Evolutionary conservation across 2,888 invertebrate genomes (phyloP).

Genomic region (Artemia sp.): DNA sequence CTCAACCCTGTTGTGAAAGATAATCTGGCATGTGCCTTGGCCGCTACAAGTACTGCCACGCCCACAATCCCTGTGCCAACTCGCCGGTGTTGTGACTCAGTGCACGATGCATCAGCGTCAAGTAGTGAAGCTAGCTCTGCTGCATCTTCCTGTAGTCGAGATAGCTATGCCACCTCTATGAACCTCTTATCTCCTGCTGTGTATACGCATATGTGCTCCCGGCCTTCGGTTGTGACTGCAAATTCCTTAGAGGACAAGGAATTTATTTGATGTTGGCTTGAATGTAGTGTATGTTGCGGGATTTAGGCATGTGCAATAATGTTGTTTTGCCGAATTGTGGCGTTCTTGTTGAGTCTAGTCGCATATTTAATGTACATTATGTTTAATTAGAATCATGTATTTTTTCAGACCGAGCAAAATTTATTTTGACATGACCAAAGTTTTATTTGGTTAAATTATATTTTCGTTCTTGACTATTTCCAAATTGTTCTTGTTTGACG

Average conservation of each 20-base stretch:
- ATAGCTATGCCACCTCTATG: slow-evolving; percentile 14
- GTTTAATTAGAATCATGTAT: not conserved
- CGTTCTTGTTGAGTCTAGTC: slow-evolving; percentile 11
- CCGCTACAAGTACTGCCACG: slow-evolving; percentile 16
- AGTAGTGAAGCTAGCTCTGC: slow-evolving; percentile 19
- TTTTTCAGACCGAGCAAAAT: not conserved
- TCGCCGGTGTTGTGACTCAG: slow-evolving; percentile 19
- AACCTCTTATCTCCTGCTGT: slow-evolving; percentile 16
- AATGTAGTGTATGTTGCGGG: not conserved
- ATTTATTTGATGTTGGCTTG: not conserved
- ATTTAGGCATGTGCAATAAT: slow-evolving; percentile 15
- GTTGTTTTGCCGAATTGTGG: slow-evolving; percentile 9
- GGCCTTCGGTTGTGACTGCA: slow-evolving; percentile 13
- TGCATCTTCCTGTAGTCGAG: slow-evolving; percentile 21
- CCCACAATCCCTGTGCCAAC: slow-evolving; percentile 19
- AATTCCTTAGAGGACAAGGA: not conserved
- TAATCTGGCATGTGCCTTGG: slow-evolving; percentile 1
- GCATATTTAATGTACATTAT: slow-evolving; percentile 7
- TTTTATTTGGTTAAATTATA: slow-evolving; percentile 7
- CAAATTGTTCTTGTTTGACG: not conserved
- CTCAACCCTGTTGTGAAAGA: slow-evolving; percentile 15
- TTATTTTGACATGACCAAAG: slow-evolving; percentile 1
- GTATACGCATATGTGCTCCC: not conserved
- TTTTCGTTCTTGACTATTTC: not conserved
- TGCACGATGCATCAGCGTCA: slow-evolving; percentile 17